Evolutionary conservation across 35 echinoderm and acorn worm genomes (phyloP).

Genomic region (Lytechinus pictus): DNA sequence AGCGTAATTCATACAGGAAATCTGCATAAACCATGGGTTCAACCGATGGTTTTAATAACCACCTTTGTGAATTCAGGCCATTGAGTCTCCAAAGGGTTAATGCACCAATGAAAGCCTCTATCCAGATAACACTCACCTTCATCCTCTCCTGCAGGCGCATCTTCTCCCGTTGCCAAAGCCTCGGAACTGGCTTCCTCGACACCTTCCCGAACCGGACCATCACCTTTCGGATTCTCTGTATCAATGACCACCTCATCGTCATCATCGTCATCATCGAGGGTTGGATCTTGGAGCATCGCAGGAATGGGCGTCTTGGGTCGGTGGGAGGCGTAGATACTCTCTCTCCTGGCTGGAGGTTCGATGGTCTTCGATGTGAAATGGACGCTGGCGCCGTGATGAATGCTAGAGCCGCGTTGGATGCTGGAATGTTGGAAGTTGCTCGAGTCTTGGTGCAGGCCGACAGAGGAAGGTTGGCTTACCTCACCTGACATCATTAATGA

Average conservation of each 20-base stretch:
- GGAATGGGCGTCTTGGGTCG: conserved; percentile 16
- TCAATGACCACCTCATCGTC: not conserved
- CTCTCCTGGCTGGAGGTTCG: not conserved
- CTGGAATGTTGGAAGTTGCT: too few species aligned
- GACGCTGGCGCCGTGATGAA: conserved; percentile 26
- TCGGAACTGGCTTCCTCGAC: not conserved
- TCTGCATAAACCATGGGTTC: too few species aligned
- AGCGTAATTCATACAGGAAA: too few species aligned
- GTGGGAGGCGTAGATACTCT: conserved; percentile 15
- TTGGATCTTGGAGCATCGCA: not conserved
- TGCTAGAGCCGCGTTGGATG: not conserved
- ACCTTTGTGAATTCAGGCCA: too few species aligned
- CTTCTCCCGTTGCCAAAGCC: not conserved
- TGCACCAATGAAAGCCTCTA: too few species aligned
- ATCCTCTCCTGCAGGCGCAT: not conserved
- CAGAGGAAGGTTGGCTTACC: not conserved
- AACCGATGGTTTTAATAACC: too few species aligned
- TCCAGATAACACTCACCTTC: too few species aligned
- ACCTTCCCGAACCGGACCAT: not conserved
- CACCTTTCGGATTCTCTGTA: not conserved
- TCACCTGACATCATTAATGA: not conserved
- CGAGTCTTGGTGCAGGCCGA: too few species aligned
- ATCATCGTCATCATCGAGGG: not conserved
- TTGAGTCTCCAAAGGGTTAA: too few species aligned
- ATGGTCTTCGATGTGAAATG: not conserved